Evolutionary conservation across 2,113 vertebrate species (phyloP), one percentile per base, ranked within the genome.

Genomic region (Channa maculata): DNA sequence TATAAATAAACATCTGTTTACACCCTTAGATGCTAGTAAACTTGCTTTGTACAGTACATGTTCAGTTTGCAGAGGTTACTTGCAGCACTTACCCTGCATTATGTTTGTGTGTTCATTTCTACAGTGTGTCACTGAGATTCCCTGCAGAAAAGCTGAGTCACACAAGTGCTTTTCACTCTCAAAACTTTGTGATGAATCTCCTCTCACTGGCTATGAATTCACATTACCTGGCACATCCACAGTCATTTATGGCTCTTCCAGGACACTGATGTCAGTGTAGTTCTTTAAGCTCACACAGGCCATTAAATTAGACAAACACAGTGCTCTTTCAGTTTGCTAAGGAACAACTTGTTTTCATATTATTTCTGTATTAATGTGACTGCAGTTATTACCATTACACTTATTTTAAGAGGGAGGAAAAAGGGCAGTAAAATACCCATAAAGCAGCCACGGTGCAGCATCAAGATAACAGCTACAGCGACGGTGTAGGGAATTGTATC

Each of bases 141-240:
- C 50, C 12, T 4, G 4, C n/a, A 49, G 44, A 37, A 50, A 61
- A 50, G 54, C 71, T 61, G 48, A 66, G 53, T 77, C 61, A 71
- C 50, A 45, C 24, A 38, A n/a, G 10, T 75, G 44, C 63, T 52
- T 58, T 46, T 77, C 45, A 57, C 43, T 71, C 44, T 13, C 34
- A 36, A 24, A 12, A 39, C 61, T 51, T 51, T 41, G 67, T 61
- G 55, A 66, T 71, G 67, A 55, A 46, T 62, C 55, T 46, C 34
- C 38, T 39, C 14, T 50, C 39, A 65, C 43, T 12, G 49, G 54
- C 24, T 11, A 66, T 71, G 67, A 82, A 82, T 71, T 55, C 50
- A 50, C 61, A 82, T 82, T 45, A 62, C 38, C 62, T 71, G 65
- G 53, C 60, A 66, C 68, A 59, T 71, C 34, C 13, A 64, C 51